These are phyloP conservation scores for Tenrec ecaudatus DNA, from an alignment of 2,113 vertebrate species.

Conservation along the genomic window DNA sequence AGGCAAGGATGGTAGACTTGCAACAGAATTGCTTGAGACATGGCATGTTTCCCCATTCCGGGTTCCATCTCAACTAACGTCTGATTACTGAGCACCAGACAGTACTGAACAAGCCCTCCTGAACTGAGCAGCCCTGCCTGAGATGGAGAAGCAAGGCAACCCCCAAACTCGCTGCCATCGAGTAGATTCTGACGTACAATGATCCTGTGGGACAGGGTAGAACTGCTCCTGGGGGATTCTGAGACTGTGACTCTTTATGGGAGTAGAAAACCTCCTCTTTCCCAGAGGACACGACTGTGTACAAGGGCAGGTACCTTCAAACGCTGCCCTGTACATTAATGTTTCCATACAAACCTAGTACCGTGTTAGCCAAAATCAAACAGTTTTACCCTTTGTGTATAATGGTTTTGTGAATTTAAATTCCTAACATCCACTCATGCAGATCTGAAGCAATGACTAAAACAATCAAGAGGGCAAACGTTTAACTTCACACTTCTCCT, in stretches of 20 bases:
- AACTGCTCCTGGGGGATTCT: no score
- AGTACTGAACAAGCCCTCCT: not conserved
- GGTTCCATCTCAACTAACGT: not conserved
- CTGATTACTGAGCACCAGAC: no score
- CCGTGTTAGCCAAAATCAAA: no score
- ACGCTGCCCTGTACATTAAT: not conserved
- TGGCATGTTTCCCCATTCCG: not conserved
- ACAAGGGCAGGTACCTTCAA: not conserved
- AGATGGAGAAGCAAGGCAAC: not conserved
- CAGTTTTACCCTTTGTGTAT: not conserved
- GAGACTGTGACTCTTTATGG: no score
- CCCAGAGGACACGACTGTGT: rapidly evolving
- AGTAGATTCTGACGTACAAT: no score
- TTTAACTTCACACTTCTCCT: not conserved
- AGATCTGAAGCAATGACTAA: constrained; percentile 22
- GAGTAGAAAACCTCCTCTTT: no score
- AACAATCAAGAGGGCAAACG: constrained; percentile 1
- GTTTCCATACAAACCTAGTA: not conserved
- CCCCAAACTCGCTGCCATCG: no score
- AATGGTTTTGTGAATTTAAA: constrained; percentile 42
- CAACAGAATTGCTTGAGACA: no score
- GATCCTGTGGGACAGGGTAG: no score
- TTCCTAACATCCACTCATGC: not conserved
- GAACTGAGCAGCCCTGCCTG: rapidly evolving
- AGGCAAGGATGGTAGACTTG: no score